phyloP scores from a whole-genome alignment of 1,140 invertebrate genomes.

The Apocrypta bakeri region DNA sequence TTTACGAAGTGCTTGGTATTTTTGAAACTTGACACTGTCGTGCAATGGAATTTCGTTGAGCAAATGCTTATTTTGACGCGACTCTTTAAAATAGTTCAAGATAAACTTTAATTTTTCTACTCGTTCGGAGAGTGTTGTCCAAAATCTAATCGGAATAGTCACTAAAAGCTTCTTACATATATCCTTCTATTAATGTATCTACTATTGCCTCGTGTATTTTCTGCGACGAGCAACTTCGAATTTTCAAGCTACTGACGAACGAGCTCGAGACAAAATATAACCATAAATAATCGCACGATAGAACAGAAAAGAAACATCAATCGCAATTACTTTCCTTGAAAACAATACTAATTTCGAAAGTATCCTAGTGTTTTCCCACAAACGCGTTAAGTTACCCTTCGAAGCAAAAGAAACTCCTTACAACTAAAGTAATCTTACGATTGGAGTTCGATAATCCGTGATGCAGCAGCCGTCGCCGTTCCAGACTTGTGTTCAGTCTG shows the following conservation, averaged over 20 bases:
- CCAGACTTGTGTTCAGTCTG: too few relatives aligned
- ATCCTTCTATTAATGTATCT: too few relatives aligned
- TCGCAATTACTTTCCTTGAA: too few relatives aligned
- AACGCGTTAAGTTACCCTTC: not conserved
- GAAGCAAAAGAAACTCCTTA: not conserved
- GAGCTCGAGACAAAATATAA: too few relatives aligned
- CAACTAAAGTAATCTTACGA: not conserved
- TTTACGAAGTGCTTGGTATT: conserved; percentile 11
- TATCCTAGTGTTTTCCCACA: not conserved
- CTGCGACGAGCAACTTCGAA: too few relatives aligned
- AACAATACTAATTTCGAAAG: too few relatives aligned
- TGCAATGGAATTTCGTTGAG: not conserved
- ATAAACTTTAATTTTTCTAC: not conserved
- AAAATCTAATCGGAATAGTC: not conserved
- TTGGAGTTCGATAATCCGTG: too few relatives aligned
- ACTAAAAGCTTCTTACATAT: not conserved
- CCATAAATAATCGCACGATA: too few relatives aligned
- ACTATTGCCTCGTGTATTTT: too few relatives aligned
- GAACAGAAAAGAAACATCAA: too few relatives aligned
- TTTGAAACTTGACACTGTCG: not conserved
- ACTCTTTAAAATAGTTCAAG: not conserved
- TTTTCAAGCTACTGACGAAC: too few relatives aligned
- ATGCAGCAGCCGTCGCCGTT: too few relatives aligned
- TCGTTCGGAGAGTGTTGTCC: not conserved
- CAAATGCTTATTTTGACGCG: not conserved